Evolutionary conservation across 2,797 vertebrate species (phyloP).

Genomic region (Linurgus olivaceus): DNA sequence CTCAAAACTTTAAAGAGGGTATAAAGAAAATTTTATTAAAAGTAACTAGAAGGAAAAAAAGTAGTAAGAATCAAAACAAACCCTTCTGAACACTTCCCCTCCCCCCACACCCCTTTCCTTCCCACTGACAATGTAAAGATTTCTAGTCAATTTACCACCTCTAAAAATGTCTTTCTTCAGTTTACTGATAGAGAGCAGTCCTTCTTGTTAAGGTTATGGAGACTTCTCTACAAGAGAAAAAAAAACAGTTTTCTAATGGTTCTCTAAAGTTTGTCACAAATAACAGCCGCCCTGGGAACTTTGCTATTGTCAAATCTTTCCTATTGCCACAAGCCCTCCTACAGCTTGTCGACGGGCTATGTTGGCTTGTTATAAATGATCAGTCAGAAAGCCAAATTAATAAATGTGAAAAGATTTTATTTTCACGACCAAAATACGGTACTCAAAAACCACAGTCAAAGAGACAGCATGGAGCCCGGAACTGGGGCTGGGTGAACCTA

Average conservation of each 20-base stretch:
- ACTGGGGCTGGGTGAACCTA: too few relatives aligned
- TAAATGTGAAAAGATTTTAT: too few relatives aligned
- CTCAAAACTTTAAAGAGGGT: neutral
- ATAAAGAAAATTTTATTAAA: neutral
- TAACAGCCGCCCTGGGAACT: neutral
- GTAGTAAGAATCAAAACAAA: neutral
- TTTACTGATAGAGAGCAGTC: neutral
- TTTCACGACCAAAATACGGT: too few relatives aligned
- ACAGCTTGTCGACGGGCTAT: neutral
- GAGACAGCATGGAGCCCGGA: too few relatives aligned
- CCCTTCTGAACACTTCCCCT: neutral
- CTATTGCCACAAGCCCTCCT: neutral
- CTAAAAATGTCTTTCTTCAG: neutral
- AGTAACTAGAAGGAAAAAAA: neutral
- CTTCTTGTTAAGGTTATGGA: neutral
- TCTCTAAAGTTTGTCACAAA: neutral
- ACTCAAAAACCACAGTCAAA: too few relatives aligned
- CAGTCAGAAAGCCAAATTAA: too few relatives aligned
- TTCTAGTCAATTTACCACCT: neutral
- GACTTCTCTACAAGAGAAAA: neutral
- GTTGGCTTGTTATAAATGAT: neutral
- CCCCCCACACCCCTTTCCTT: neutral
- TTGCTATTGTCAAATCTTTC: neutral
- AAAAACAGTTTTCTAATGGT: neutral
- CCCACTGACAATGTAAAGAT: neutral